Evolutionary conservation across 2,113 vertebrate genomes (phyloP).

Genomic region (Rhinichthys klamathensis): DNA sequence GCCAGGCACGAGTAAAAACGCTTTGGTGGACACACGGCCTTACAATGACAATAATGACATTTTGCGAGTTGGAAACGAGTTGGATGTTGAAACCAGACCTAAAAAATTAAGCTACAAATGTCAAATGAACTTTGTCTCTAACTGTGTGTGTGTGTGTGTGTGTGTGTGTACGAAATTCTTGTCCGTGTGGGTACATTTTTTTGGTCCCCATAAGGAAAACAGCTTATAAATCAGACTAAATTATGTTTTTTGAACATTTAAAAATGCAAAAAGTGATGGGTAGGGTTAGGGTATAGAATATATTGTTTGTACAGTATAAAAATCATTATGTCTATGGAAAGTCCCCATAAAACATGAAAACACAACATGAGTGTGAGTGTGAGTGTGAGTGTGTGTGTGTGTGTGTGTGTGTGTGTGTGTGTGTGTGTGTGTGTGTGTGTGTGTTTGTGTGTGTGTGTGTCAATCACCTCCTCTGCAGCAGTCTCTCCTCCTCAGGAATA

Average conservation of each 20-base stretch:
- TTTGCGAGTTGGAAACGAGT: not conserved
- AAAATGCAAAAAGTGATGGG: no score
- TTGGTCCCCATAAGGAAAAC: no score
- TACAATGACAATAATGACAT: not conserved
- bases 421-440: slow-evolving; percentile 27
- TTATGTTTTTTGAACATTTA: no score
- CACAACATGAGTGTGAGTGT: not conserved
- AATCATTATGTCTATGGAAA: no score
- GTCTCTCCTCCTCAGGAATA: slow-evolving; percentile 93
- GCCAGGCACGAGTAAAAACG: no score
- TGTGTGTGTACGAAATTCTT: no score
- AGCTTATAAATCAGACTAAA: no score
- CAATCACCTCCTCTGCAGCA: slow-evolving; percentile 92
- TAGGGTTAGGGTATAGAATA: no score
- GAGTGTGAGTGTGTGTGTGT: slow-evolving; percentile 20
- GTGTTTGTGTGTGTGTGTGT: slow-evolving; percentile 16
- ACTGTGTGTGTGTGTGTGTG: not conserved
- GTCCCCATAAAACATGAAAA: no score
- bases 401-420: slow-evolving; percentile 27
- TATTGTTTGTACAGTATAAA: no score
- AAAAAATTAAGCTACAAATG: not conserved
- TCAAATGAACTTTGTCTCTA: not conserved
- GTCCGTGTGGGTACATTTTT: no score
- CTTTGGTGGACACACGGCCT: no score
- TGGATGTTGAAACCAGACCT: not conserved